A percentile compares a stretch with the other conserved stretches of the same genome.
phyloP scores from a whole-genome alignment of 2,113 vertebrate species.

The Serinus canaria region DNA sequence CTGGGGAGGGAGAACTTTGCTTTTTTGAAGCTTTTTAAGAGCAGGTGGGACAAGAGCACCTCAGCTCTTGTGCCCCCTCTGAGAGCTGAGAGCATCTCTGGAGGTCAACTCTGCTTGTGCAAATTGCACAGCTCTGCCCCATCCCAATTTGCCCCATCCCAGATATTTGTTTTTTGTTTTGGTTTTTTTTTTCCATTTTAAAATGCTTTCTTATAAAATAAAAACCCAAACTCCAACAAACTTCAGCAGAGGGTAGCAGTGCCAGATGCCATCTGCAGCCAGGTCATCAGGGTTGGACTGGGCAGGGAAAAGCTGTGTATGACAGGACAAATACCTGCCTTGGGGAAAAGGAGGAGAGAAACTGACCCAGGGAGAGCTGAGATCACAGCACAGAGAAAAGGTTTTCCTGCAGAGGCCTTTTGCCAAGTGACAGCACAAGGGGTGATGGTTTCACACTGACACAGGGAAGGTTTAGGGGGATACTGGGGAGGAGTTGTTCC shows the following conservation, averaged over 20 bases:
- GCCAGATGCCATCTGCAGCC: not conserved
- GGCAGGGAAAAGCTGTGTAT: not conserved
- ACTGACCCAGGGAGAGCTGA: not conserved
- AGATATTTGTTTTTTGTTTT: not conserved
- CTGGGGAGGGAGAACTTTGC: not conserved
- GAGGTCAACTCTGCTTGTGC: not conserved
- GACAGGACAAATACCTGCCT: not conserved
- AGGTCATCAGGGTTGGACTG: not conserved
- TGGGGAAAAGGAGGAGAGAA: rapidly evolving
- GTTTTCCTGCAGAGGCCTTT: not conserved
- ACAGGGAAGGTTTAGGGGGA: not conserved
- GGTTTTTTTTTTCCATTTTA: not conserved
- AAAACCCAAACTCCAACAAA: not conserved
- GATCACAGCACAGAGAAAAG: not conserved
- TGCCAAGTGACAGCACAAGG: not conserved
- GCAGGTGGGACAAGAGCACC: not conserved
- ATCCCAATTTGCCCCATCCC: not conserved
- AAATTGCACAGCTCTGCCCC: not conserved
- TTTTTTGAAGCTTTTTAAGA: not conserved
- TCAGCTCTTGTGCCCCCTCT: not conserved
- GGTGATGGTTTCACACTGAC: not conserved
- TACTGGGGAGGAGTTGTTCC: not conserved
- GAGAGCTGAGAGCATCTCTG: not conserved
- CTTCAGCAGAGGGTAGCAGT: not conserved
- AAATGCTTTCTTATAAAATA: not conserved